Evolutionary conservation across 2,888 invertebrate species (phyloP), one percentile per base, ranked within the genome.

Genomic region (Habrosyne pyritoides): DNA sequence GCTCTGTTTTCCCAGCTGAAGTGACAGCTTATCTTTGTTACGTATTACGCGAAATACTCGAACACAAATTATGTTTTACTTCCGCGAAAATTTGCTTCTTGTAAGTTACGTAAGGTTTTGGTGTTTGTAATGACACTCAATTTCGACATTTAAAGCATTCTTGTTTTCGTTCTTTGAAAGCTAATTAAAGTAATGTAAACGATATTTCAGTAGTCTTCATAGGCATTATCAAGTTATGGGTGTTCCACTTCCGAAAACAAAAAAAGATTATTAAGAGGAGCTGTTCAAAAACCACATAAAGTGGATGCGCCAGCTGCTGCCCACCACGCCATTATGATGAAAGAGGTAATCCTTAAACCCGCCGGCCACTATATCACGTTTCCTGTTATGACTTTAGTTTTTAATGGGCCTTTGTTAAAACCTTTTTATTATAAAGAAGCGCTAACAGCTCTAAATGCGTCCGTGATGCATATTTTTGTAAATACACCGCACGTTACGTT

Each of bases 351-450:
- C 78, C 81, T 83, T 75, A 75, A 73, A 77, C 79, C 75, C 78
- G 75, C 78, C 79, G 72, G 79, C 84, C 86, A 83, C 85, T 81
- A 82, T 90, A 91, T 92, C 91, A 87, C 76, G 76, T 92, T 91
- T 89, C 91, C 90, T 90, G 91, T 92, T 92, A 91, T 92, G 87
- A 89, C 89, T 91, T 86, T 75, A 89, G 82, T 87, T 89, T 90
- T 91, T 89, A 87, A 90, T 87, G 79, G 75, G 71, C 76, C 84
- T 90, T 90, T 90, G 86, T 90, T 85, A 73, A 81, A 73, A 79
- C 71, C 75, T 75, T 84, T 86, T 87, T 85, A 85, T 85, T 81
- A 84, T 85, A 76, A 86, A 84, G 81, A 81, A 84, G 81, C 77
- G 81, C 79, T 84, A 83, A 85, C 80, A 83, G 71, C 75, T 84